Evolutionary conservation across 1,140 invertebrate genomes (phyloP).

Genomic region (Caenorhabditis latens): DNA sequence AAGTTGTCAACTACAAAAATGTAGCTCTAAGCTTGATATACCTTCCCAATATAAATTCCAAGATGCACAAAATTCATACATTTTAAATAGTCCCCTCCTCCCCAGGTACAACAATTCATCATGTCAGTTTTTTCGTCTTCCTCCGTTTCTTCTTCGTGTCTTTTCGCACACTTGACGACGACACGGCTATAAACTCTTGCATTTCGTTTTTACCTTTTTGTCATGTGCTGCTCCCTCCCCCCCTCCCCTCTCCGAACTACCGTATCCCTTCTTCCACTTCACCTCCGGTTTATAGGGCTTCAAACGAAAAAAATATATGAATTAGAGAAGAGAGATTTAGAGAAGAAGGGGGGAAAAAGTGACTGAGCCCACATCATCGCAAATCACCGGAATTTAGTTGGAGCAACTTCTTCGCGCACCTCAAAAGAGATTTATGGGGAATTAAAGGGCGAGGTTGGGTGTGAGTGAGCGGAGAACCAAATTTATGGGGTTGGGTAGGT

Average conservation of each 20-base stretch:
- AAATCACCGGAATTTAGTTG: background rate
- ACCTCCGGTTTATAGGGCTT: slow-evolving; percentile 1
- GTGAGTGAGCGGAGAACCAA: too few relatives aligned
- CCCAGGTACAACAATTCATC: too few relatives aligned
- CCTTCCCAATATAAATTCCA: too few relatives aligned
- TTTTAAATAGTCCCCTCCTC: too few relatives aligned
- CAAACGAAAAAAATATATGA: background rate
- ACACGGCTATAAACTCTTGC: slow-evolving; percentile 30
- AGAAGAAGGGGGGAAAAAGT: too few relatives aligned
- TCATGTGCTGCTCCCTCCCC: slow-evolving; percentile 14
- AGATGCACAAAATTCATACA: too few relatives aligned
- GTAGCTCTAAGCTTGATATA: too few relatives aligned
- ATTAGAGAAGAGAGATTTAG: too few relatives aligned
- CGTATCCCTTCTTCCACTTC: background rate
- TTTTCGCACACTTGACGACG: slow-evolving; percentile 48
- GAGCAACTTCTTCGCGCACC: slow-evolving; percentile 5
- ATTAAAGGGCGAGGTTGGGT: too few relatives aligned
- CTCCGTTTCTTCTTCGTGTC: background rate
- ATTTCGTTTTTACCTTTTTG: background rate
- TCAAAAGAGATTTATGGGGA: background rate
- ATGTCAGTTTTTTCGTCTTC: background rate
- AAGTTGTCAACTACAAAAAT: too few relatives aligned
- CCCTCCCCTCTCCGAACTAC: background rate
- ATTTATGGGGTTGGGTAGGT: too few relatives aligned
- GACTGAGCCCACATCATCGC: background rate